Evolutionary conservation across 1,140 invertebrate species (phyloP).

Genomic region (Carposina sasakii): DNA sequence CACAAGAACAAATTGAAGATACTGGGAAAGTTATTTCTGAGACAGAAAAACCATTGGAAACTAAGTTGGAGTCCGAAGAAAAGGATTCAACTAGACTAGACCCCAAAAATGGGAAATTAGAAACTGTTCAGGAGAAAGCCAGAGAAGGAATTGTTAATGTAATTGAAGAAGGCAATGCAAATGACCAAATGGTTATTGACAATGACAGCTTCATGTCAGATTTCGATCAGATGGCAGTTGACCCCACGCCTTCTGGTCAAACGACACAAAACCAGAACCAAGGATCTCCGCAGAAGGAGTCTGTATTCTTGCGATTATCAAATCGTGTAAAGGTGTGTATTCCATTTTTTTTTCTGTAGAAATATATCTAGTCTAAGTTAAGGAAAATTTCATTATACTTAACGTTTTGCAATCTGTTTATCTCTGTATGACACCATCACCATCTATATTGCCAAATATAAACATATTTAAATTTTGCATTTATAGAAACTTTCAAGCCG

Average conservation of each 20-base stretch:
- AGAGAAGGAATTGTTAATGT: slow-evolving; percentile 36
- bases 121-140: slow-evolving; percentile 41
- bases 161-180: slow-evolving; percentile 58
- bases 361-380: too few relatives aligned
- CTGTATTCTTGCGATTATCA: slow-evolving; percentile 93
- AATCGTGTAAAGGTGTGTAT: slow-evolving; percentile 92
- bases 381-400: too few relatives aligned
- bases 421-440: too few relatives aligned
- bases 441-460: too few relatives aligned
- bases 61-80: slow-evolving; percentile 33
- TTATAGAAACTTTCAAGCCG: too few relatives aligned
- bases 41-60: slow-evolving; percentile 33
- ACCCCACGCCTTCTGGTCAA: slow-evolving; percentile 47
- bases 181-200: slow-evolving; percentile 57
- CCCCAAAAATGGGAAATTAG: slow-evolving; percentile 41
- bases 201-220: slow-evolving; percentile 65
- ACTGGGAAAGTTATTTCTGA: slow-evolving; percentile 16
- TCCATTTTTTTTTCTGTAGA: too few relatives aligned
- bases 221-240: slow-evolving; percentile 62
- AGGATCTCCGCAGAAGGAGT: slow-evolving; percentile 84
- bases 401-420: too few relatives aligned
- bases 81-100: slow-evolving; percentile 45
- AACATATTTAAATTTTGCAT: too few relatives aligned
- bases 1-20: slow-evolving; percentile 36
- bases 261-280: slow-evolving; percentile 67